Evolutionary conservation across 2,113 vertebrate species (phyloP), one percentile per base, ranked within the genome.

Genomic region (Triplophysa siluroides): DNA sequence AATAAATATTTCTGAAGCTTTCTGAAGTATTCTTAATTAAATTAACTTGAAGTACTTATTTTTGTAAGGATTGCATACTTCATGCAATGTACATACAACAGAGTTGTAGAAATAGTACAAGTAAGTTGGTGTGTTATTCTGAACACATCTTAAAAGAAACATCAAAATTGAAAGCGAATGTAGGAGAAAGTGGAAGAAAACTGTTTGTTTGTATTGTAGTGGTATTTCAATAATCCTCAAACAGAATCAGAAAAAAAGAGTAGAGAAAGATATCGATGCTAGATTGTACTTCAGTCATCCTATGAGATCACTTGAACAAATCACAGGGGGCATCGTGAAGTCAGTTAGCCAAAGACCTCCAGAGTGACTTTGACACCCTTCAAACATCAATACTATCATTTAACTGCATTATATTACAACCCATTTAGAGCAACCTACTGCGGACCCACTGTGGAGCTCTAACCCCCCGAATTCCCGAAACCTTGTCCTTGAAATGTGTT

Each of bases 241-340:
- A 69, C 33, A 47, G 64, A 76, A 75, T 75, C 43, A 69, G 75
- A 71, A 58, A 50, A 79, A 45, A 71, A 78, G 75, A 81, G 19
- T 76, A n/a, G 29, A 14, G 43, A 81, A 69, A 75, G 76, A 75
- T 78, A 74, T 72, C 79, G 80, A 79, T 76, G 79, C 66, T 68
- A 64, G 61, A 73, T 65, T 77, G 73, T 26, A 43, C 38, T 67
- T 77, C 69, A 29, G 24, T 70, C 79, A 61, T 64, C 80, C 52
- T 54, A 14, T 41, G 65, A 54, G 50, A 56, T 76, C 65, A 76
- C 56, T 66, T 71, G 23, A 50, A 63, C 52, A 77, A 85, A 85
- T 56, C 60, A 63, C 66, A 71, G 77, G 67, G 66, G 60, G 66
- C 65, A 71, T 71, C 67, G 19, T 84, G 66, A 82, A 85, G 72